phyloP scores from a whole-genome alignment of 37 sponge, comb jelly and placozoan genomes.

The Halichondria panicea region DNA sequence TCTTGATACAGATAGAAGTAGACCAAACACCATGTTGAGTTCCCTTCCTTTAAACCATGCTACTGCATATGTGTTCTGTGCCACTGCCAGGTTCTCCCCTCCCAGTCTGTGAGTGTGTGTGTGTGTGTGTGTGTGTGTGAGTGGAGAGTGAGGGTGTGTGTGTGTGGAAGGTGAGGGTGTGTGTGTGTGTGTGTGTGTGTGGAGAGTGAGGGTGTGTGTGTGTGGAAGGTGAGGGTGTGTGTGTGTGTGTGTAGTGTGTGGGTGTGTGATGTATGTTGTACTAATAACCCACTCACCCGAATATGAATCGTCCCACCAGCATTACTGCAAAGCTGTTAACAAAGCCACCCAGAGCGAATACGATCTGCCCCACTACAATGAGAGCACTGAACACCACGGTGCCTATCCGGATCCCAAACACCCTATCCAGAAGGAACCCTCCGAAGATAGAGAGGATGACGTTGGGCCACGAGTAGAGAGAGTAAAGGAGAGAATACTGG shows the following conservation, averaged over 20 bases:
- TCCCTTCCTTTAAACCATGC: conserved; percentile 97
- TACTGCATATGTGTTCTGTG: conserved; percentile 94
- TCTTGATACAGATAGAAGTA: conserved; percentile 89
- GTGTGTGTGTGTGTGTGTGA: conserved; percentile 9
- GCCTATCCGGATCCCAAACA: conserved; percentile 88
- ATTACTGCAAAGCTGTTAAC: conserved; percentile 70
- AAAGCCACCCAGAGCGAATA: conserved; percentile 92
- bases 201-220: background rate
- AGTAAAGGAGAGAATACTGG: conserved; percentile 83
- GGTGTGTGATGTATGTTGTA: background rate
- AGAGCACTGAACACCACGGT: conserved; percentile 74
- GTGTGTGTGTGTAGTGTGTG: background rate
- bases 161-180: conserved; percentile 3
- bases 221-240: background rate
- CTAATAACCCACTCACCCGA: conserved; percentile 73
- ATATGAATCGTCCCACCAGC: conserved; percentile 93
- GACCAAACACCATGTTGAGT: conserved; percentile 97
- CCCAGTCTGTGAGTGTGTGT: conserved; percentile 65
- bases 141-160: background rate
- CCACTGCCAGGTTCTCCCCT: conserved; percentile 97
- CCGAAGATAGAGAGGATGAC: conserved; percentile 95
- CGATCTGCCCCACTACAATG: conserved; percentile 80
- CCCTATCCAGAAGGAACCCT: conserved; percentile 90
- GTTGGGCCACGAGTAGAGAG: conserved; percentile 99
- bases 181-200: background rate